These are phyloP conservation scores for Herpailurus yagouaroundi DNA, from an alignment of 2,113 vertebrate genomes.

Conservation along the genomic window DNA sequence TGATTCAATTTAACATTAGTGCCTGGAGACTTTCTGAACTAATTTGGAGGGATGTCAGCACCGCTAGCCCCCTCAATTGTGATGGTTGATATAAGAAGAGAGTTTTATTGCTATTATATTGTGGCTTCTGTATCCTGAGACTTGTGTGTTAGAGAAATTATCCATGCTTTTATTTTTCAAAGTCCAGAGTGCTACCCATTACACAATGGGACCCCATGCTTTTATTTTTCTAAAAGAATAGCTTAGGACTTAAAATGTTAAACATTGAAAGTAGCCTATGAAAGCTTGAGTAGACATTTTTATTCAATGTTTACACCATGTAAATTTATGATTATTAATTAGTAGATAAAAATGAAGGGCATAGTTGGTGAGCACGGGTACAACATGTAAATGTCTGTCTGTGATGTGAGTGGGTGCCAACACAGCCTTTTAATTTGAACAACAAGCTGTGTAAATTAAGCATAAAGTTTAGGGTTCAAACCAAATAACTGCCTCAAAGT, in stretches of 20 bases:
- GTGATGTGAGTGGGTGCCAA: neutral
- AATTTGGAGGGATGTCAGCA: neutral
- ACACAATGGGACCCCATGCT: neutral
- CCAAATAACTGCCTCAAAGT: constrained; percentile 6
- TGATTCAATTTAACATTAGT: neutral
- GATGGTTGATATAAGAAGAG: neutral
- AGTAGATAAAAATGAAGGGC: constrained; percentile 34
- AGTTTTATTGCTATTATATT: neutral
- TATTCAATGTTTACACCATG: constrained; percentile 25
- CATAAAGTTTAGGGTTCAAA: constrained; percentile 25
- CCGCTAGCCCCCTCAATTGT: neutral
- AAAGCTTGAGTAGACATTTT: constrained; percentile 19
- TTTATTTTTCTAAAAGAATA: neutral
- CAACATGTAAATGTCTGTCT: neutral
- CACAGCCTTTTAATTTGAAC: neutral
- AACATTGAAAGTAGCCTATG: neutral
- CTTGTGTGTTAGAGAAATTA: neutral
- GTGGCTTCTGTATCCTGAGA: neutral
- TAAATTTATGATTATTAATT: constrained; percentile 49
- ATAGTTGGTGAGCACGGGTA: neutral
- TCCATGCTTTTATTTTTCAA: neutral
- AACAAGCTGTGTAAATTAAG: neutral
- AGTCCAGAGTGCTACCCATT: too few species aligned
- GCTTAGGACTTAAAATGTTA: neutral
- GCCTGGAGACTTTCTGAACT: neutral